These are phyloP conservation scores for Diarsia rubi DNA, from an alignment of 2,888 invertebrate species.

Conservation along the genomic window DNA sequence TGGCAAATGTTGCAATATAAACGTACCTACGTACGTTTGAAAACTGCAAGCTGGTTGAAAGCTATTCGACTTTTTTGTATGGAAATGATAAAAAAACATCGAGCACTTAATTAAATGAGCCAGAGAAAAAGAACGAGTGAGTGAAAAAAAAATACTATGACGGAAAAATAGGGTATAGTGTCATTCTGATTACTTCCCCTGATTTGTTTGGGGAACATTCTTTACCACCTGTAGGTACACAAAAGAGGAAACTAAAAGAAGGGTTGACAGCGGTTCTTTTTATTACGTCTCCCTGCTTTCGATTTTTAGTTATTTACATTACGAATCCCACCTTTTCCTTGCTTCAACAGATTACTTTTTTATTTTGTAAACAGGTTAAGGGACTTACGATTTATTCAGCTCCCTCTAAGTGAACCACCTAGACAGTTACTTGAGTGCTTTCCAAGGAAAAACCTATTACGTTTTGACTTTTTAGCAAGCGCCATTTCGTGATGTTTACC, in stretches of 20 bases:
- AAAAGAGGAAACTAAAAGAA: slow-evolving; percentile 51
- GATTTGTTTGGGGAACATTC: slow-evolving; percentile 31
- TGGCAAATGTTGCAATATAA: neutral
- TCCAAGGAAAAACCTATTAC: slow-evolving; percentile 55
- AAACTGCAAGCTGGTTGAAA: neutral
- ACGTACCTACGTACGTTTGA: neutral
- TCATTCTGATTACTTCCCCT: slow-evolving; percentile 24
- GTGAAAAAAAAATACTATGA: neutral
- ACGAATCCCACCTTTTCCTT: slow-evolving; percentile 64
- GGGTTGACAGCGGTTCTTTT: slow-evolving; percentile 69
- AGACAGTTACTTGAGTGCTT: slow-evolving; percentile 16
- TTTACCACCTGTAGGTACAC: slow-evolving; percentile 23
- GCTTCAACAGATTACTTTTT: slow-evolving; percentile 56
- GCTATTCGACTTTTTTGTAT: neutral
- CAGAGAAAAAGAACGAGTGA: neutral
- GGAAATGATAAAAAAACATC: neutral
- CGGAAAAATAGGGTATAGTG: neutral
- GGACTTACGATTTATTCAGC: slow-evolving; percentile 39
- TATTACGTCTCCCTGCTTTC: slow-evolving; percentile 60
- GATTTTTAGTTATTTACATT: slow-evolving; percentile 64
- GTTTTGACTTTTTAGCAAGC: slow-evolving; percentile 63
- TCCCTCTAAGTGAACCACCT: slow-evolving; percentile 4
- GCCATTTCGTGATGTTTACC: slow-evolving; percentile 59
- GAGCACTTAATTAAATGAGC: too few species aligned
- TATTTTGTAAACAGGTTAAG: slow-evolving; percentile 42